Percentiles rank a stretch among this genome's conserved stretches.
phyloP scores from a whole-genome alignment of 2,113 vertebrate genomes.

The Passer domesticus region DNA sequence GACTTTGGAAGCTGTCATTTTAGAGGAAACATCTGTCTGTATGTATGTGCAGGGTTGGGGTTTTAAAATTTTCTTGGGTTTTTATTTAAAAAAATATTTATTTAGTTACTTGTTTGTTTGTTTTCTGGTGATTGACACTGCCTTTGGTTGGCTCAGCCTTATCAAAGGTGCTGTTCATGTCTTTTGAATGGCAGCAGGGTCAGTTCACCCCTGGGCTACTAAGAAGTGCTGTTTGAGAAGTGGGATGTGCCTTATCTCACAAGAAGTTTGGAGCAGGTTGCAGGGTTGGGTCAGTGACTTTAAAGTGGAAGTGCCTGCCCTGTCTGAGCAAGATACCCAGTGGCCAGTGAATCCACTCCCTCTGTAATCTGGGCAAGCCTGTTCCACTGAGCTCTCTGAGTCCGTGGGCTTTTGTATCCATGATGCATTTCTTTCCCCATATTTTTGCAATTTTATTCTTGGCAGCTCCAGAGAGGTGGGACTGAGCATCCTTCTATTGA shows the following conservation, averaged over 20 bases:
- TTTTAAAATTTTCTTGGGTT: accelerated
- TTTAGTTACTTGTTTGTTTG: too few species aligned
- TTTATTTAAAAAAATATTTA: neutral
- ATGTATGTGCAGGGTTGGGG: accelerated
- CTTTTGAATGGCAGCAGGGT: neutral
- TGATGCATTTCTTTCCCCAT: neutral
- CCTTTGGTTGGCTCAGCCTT: neutral
- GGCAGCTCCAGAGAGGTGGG: neutral
- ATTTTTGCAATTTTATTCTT: neutral
- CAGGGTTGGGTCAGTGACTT: neutral
- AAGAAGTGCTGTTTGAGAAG: neutral
- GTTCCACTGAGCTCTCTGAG: neutral
- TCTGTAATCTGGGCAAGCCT: neutral
- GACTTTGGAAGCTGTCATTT: neutral
- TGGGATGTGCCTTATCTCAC: neutral
- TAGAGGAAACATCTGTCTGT: neutral
- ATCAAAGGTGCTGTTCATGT: accelerated
- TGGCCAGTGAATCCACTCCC: neutral
- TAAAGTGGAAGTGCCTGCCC: neutral
- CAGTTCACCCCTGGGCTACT: neutral
- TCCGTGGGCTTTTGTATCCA: neutral
- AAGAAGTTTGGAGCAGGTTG: neutral
- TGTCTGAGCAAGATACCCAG: neutral
- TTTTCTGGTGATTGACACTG: neutral
- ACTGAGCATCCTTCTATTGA: neutral